Conservation (phyloP, 2,797 vertebrate genomes). For the Erethizon dorsatum region DNA sequence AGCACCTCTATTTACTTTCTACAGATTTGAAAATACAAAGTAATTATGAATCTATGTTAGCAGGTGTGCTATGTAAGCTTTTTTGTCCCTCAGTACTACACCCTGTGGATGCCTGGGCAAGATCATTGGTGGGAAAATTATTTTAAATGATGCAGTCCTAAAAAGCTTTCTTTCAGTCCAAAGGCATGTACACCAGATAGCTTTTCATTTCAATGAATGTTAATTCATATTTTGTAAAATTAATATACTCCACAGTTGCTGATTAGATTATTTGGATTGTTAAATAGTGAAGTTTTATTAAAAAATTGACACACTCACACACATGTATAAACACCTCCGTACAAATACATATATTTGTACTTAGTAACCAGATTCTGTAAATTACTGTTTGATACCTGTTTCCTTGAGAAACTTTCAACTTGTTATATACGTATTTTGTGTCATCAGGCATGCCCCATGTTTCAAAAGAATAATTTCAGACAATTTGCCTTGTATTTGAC, state of each 20-base stretch:
- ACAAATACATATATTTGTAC: neutral
- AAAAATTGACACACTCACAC: neutral
- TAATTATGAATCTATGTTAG: neutral
- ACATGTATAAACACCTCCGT: accelerated
- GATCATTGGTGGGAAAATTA: neutral
- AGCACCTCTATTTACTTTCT: neutral
- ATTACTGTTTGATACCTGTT: neutral
- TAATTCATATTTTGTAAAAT: neutral
- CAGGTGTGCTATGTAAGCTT: neutral
- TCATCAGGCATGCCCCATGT: neutral
- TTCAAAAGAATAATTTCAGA: neutral
- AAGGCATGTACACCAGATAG: neutral
- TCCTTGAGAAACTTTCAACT: neutral
- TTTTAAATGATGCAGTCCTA: neutral
- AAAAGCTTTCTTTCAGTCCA: neutral
- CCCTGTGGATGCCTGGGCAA: neutral
- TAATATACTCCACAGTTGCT: neutral
- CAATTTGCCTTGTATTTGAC: neutral
- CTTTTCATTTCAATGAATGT: neutral
- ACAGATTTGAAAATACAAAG: neutral
- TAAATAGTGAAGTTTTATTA: neutral
- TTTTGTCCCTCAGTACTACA: neutral
- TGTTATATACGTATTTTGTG: neutral
- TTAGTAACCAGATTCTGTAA: neutral
- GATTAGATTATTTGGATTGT: neutral